Conservation (phyloP, 2,113 vertebrate species). For the Mystacornis crossleyi region DNA sequence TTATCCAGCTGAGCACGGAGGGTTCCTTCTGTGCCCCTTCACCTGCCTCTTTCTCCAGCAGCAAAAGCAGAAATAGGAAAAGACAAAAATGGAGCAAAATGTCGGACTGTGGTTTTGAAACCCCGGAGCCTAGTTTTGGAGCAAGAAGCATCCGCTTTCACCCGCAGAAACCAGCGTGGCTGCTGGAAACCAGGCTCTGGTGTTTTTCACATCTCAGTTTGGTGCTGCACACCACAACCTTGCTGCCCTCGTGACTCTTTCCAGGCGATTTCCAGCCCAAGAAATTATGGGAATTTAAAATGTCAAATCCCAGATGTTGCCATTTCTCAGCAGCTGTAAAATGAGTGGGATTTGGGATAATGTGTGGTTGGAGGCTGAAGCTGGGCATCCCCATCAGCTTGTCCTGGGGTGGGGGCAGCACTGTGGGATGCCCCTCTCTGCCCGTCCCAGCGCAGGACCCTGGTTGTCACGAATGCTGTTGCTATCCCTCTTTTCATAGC, state of each 20-base stretch:
- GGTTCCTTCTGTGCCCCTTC: background rate
- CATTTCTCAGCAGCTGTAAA: background rate
- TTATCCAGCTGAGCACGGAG: accelerated
- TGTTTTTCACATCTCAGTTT: background rate
- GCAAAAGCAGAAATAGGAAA: constrained; percentile 17
- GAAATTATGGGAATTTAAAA: background rate
- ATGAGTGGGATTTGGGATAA: background rate
- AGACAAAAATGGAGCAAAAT: background rate
- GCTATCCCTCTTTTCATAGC: background rate
- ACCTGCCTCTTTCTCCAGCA: background rate
- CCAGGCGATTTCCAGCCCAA: background rate
- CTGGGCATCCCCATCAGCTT: background rate
- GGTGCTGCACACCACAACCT: background rate
- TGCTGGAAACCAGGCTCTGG: background rate
- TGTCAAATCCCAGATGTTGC: background rate
- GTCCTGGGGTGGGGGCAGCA: accelerated
- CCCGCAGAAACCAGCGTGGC: accelerated
- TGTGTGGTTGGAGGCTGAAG: background rate
- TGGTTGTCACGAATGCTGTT: accelerated
- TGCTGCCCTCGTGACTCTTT: background rate
- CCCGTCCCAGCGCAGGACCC: accelerated
- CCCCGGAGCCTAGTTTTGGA: background rate
- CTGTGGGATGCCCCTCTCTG: background rate
- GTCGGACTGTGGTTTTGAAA: constrained; percentile 5
- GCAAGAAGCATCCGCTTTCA: background rate